Evolutionary conservation across 1,140 invertebrate species (phyloP).

Genomic region (Teleopsis dalmanni): DNA sequence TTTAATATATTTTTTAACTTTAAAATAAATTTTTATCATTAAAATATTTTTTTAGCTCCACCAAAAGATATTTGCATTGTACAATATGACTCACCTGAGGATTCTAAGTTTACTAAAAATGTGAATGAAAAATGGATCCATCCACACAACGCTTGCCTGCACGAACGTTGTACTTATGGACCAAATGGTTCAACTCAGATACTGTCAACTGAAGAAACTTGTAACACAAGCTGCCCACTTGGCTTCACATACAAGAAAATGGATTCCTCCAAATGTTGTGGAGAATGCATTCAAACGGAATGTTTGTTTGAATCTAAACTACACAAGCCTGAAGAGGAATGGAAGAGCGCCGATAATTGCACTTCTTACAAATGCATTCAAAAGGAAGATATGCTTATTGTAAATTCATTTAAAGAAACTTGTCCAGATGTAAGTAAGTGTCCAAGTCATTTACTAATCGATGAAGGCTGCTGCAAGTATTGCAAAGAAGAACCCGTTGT

Average conservation of each 20-base stretch:
- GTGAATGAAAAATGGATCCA: slow-evolving; percentile 44
- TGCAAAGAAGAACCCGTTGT: slow-evolving; percentile 50
- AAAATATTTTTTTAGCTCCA: slow-evolving; percentile 44
- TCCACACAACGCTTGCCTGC: slow-evolving; percentile 52
- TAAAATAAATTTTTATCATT: slow-evolving; percentile 12
- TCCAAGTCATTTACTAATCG: slow-evolving; percentile 40
- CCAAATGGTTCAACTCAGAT: slow-evolving; percentile 47
- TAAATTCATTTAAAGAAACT: slow-evolving; percentile 47
- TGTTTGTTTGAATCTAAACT: slow-evolving; percentile 56
- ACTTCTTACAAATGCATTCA: slow-evolving; percentile 43
- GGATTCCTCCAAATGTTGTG: slow-evolving; percentile 55
- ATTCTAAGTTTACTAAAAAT: slow-evolving; percentile 50
- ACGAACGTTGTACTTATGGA: slow-evolving; percentile 50
- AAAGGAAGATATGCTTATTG: slow-evolving; percentile 40
- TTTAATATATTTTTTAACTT: slow-evolving; percentile 9
- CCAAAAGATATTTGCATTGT: slow-evolving; percentile 65
- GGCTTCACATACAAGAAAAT: slow-evolving; percentile 52
- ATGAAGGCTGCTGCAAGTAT: slow-evolving; percentile 58
- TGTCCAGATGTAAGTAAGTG: slow-evolving; percentile 59
- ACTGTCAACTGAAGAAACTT: slow-evolving; percentile 47
- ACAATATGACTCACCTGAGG: slow-evolving; percentile 38
- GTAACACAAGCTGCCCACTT: slow-evolving; percentile 48
- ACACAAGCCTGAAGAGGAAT: slow-evolving; percentile 49
- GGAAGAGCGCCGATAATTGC: slow-evolving; percentile 61
- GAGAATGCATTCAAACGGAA: slow-evolving; percentile 56